A percentile compares a stretch with the other conserved stretches of the same genome.
Conservation (phyloP, 2,888 invertebrate species). For the Pardosa pseudoannulata region DNA sequence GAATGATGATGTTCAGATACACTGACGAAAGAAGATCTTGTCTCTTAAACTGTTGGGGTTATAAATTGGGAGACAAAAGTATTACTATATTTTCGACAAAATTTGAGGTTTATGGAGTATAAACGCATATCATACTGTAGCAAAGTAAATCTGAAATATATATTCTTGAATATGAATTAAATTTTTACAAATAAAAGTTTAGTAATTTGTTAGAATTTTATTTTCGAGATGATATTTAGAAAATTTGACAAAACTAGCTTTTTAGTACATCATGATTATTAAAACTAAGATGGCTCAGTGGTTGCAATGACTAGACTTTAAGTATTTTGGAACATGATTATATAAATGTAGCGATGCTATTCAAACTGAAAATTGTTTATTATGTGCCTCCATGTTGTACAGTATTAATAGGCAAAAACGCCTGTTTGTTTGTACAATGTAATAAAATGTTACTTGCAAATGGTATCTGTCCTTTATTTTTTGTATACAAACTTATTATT, state of each 20-base stretch:
- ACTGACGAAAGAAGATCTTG: not conserved
- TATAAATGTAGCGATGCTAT: constrained; percentile 38
- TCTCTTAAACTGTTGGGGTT: not conserved
- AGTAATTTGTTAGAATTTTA: not conserved
- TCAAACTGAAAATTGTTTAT: constrained; percentile 37
- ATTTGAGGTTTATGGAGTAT: not conserved
- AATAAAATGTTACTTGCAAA: constrained; percentile 62
- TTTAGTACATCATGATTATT: not conserved
- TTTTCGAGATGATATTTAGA: not conserved
- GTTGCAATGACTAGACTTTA: not conserved
- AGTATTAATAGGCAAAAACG: constrained; percentile 48
- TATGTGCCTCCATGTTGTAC: constrained; percentile 69
- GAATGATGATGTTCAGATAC: no score
- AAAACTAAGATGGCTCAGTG: not conserved
- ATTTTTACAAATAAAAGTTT: not conserved
- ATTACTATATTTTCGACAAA: not conserved
- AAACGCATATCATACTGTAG: constrained; percentile 5
- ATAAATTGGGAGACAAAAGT: not conserved
- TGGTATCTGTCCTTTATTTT: not conserved
- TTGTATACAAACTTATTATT: not conserved
- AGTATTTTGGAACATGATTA: not conserved
- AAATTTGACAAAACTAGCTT: not conserved
- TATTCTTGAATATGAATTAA: not conserved
- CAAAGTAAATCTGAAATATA: not conserved
- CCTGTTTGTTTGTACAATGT: constrained; percentile 56